Evolutionary conservation across 2,797 vertebrate genomes (phyloP).

Genomic region (Choloepus didactylus): DNA sequence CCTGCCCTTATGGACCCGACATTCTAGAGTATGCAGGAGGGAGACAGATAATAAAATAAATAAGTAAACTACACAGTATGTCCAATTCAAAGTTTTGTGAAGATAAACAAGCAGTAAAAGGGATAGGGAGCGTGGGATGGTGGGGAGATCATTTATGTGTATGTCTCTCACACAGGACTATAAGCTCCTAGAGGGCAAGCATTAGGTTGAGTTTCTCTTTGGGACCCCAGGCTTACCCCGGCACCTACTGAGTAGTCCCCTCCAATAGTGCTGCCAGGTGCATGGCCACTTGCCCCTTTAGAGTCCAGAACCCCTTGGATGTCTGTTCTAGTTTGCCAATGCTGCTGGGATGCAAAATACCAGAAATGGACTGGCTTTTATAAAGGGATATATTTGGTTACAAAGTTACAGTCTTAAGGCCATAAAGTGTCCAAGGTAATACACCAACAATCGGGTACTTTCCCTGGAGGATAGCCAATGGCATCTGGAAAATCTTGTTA

Average conservation of each 20-base stretch:
- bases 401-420: too few relatives aligned
- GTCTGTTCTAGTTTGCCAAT: too few relatives aligned
- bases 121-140: accelerated
- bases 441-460: too few relatives aligned
- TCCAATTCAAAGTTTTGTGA: neutral
- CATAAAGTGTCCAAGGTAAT: too few relatives aligned
- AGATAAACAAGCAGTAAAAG: neutral
- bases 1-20: neutral
- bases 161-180: neutral
- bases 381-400: too few relatives aligned
- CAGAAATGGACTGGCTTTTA: too few relatives aligned
- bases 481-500: too few relatives aligned
- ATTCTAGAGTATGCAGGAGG: neutral
- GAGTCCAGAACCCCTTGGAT: neutral
- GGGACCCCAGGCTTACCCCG: neutral
- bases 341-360: too few relatives aligned
- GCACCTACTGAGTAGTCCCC: too few relatives aligned
- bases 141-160: neutral
- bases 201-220: neutral
- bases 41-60: neutral
- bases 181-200: neutral
- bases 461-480: too few relatives aligned
- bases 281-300: neutral
- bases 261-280: neutral
- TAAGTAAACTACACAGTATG: neutral